Evolutionary conservation across 2,888 invertebrate species (phyloP), one percentile per base, ranked within the genome.

Genomic region (Ctenicera cuprea): DNA sequence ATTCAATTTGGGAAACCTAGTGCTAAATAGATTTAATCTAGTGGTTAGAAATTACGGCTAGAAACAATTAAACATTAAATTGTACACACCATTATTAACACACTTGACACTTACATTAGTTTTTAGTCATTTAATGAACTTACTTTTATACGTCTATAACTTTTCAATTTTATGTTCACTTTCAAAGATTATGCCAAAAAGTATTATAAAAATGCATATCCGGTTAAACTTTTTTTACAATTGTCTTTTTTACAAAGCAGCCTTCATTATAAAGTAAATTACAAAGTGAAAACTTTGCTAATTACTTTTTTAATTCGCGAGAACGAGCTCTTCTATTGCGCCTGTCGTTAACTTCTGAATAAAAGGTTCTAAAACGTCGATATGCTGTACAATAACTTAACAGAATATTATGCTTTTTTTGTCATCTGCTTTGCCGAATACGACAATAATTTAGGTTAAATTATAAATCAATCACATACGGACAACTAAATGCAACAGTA

Each of bases 261-360:
- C 45, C 57, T 67, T 67, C 57, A 59, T 45, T 52, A 67, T 18
- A 52, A 57, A 43, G 54, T 59, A 57, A 57, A 67, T 30, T 67
- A 67, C 48, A 66, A 65, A 54, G 66, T 18, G 41, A 67, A 67
- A 66, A 67, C 57, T 67, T 67, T 59, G 57, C 57, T 67, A 67
- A 67, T 67, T 67, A 59, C 67, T 67, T 67, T 67, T 59, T 67
- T 41, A 66, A 54, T 66, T 66, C 41, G 38, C 54, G 22, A n/a
- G 11, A 54, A 41, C 45, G 18, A 5, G 14, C 33, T 52, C n/a
- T n/a, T 66, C 38, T 54, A 66, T 66, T 54, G 54, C 37, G 43
- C 38, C 41, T 38, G 26, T 57, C 37, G 12, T 52, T 54, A 66
- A 22, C 16, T 50, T 65, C 33, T 37, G 3, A 14, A 52, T 22